Conservation (phyloP, 2,797 vertebrate genomes). For the Meda fulgida region DNA sequence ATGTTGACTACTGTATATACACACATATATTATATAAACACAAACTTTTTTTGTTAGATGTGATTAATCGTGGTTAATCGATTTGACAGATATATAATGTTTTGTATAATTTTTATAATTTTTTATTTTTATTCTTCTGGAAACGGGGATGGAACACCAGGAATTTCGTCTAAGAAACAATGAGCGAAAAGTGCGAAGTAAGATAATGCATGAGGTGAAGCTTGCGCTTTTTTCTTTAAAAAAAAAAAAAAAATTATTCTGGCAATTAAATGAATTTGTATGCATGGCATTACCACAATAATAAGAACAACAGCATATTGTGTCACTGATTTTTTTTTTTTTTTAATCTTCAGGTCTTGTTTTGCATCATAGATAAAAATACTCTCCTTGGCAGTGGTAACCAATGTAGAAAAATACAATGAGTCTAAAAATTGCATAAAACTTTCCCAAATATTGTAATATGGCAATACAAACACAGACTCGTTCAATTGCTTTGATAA, state of each 20-base stretch:
- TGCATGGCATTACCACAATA: not conserved
- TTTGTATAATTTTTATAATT: not conserved
- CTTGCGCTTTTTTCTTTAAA: too few relatives aligned
- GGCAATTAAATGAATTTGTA: constrained; percentile 12
- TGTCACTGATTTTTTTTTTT: not conserved
- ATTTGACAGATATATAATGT: too few relatives aligned
- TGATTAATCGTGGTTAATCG: too few relatives aligned
- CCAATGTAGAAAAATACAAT: constrained; percentile 60
- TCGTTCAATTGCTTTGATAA: not conserved
- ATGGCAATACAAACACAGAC: constrained; percentile 37
- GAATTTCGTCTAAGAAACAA: not conserved
- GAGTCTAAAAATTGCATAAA: constrained; percentile 50
- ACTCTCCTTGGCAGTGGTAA: constrained; percentile 49
- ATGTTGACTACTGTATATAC: too few relatives aligned
- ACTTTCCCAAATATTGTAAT: constrained; percentile 52
- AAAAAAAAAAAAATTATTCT: too few relatives aligned
- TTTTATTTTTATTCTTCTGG: not conserved
- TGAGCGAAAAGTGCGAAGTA: not conserved
- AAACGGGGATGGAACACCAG: not conserved
- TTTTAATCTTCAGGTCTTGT: constrained; percentile 18
- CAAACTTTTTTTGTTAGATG: too few relatives aligned
- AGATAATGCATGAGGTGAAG: not conserved
- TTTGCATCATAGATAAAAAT: constrained; percentile 30
- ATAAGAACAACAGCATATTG: not conserved
- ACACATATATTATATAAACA: too few relatives aligned